Percentiles rank a stretch among this genome's conserved stretches.
Conservation (phyloP, 1,140 invertebrate species). For the Lepidurus packardi region DNA sequence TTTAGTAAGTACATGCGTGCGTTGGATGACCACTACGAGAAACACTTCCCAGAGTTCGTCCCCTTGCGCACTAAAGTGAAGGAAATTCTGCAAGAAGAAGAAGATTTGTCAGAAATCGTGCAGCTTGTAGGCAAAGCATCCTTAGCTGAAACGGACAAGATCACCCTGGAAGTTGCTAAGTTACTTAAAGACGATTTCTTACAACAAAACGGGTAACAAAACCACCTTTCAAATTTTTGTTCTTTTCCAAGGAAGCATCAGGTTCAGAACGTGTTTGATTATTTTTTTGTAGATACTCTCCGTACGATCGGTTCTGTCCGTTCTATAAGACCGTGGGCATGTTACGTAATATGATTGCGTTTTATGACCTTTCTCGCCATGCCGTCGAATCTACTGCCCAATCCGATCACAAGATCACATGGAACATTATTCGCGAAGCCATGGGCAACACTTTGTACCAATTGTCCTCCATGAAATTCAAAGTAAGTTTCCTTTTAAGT, state of each 20-base stretch:
- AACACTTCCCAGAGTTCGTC: slow-evolving; percentile 98
- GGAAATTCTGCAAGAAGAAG: slow-evolving; percentile 98
- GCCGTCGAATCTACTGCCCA: slow-evolving; percentile 96
- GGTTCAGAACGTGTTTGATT: slow-evolving; percentile 27
- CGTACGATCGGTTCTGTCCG: slow-evolving; percentile 97
- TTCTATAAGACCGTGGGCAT: slow-evolving; percentile 99
- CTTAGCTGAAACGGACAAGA: slow-evolving; percentile 97
- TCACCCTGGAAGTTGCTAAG: slow-evolving; percentile 97
- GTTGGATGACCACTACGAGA: slow-evolving; percentile 98
- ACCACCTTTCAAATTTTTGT: background rate
- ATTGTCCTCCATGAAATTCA: slow-evolving; percentile 99
- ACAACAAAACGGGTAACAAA: slow-evolving; percentile 83
- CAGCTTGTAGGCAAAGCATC: slow-evolving; percentile 99
- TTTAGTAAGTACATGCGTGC: slow-evolving; percentile 95
- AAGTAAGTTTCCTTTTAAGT: slow-evolving; percentile 55
- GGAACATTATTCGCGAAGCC: slow-evolving; percentile 92
- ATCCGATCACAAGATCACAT: slow-evolving; percentile 98
- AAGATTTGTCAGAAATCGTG: slow-evolving; percentile 99
- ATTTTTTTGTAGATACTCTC: slow-evolving; percentile 72
- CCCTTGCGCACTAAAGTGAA: slow-evolving; percentile 86
- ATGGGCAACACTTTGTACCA: slow-evolving; percentile 96
- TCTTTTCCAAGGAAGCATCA: background rate
- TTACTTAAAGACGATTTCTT: slow-evolving; percentile 98
- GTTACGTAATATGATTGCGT: slow-evolving; percentile 96
- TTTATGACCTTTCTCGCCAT: slow-evolving; percentile 96